Evolutionary conservation across 2,113 vertebrate genomes (phyloP).

Genomic region (crab-eating macaque (Macaca fascicularis)): T2T-MFA8v1.1 NC_088391.1:94819001-94819500

Average conservation of each 20-base stretch:
- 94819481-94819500: background rate
- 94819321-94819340: background rate
- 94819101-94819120: slow-evolving; percentile 8
- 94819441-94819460: background rate
- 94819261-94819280: background rate
- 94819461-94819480: background rate
- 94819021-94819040: background rate
- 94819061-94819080: background rate
- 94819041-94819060: background rate
- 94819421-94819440: background rate
- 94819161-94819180: background rate
- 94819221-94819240: background rate
- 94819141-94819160: background rate
- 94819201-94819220: background rate
- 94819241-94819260: background rate
- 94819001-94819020: background rate
- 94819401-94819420: background rate
- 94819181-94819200: background rate
- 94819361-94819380: background rate
- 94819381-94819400: background rate
- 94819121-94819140: background rate
- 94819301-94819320: background rate
- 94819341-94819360: background rate
- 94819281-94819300: background rate
- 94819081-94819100: background rate